Evolutionary conservation across 2,113 vertebrate species (phyloP), one percentile per base, ranked within the genome.

Genomic region (Neoarius graeffei): DNA sequence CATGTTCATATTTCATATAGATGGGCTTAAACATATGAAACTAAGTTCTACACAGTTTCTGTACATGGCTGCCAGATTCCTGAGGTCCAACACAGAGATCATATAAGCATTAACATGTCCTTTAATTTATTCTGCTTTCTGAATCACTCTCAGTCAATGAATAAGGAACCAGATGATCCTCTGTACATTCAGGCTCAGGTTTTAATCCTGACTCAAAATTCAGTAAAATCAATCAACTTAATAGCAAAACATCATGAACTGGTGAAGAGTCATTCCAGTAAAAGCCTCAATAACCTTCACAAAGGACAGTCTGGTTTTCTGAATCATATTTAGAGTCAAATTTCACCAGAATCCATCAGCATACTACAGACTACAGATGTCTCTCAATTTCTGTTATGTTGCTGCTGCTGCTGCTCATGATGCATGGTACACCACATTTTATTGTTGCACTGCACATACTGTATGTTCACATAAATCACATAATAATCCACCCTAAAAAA

Each of bases 261-360:
- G 7, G 54, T 80, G 59, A 17, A 64, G 56, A 64, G 48, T 54
- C 60, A 56, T 83, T 10, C 25, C 54, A 48, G 54, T 48, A 85
- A 62, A 60, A 66, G 71, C 57, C 73, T 50, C 20, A 19, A 27
- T 85, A 59, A 77, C 71, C 71, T 77, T 85, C 56, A 62, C 84
- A 67, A 86, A 62, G 35, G 52, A 19, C 76, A 73, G 27, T 35
- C 85, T 81, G 76, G 25, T 54, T 35, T 77, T 66, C 73, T 13
- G 42, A 57, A 77, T 86, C 84, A 27, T 62, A 86, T 69, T 69
- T 57, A 86, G 85, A 67, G n/a, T 86, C 62, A 15, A 69, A 57
- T 86, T 86, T 56, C 85, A 67, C 60, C 17, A 3, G 27, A 52
- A 86, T 86, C 76, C 62, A 69, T 81, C 85, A 86, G n/a, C 74